Evolutionary conservation across 2,888 invertebrate species (phyloP).

Genomic region (Euphydryas editha): DNA sequence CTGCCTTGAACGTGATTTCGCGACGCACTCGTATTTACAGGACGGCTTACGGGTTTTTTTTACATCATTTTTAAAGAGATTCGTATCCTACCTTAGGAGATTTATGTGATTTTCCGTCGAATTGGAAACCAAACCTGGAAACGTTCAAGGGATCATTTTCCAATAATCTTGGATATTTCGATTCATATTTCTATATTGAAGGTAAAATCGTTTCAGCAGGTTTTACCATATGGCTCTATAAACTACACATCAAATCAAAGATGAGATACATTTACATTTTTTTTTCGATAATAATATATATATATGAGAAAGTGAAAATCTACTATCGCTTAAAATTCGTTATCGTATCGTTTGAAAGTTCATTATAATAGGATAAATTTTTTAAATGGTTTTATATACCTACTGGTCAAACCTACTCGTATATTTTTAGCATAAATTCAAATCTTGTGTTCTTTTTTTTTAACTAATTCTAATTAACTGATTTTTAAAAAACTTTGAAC

Average conservation of each 20-base stretch:
- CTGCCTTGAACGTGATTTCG: conserved; percentile 3
- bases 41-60: conserved; percentile 37
- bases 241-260: conserved; percentile 14
- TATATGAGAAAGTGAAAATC: too few species aligned
- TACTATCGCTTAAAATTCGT: too few species aligned
- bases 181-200: conserved; percentile 50
- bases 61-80: conserved; percentile 52
- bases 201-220: conserved; percentile 36
- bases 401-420: too few species aligned
- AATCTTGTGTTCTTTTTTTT: too few species aligned
- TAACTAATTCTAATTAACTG: too few species aligned
- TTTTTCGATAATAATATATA: too few species aligned
- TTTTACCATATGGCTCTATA: conserved; percentile 14
- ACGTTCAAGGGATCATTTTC: conserved; percentile 60
- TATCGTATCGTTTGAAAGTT: too few species aligned
- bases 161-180: conserved; percentile 64
- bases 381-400: too few species aligned
- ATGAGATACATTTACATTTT: conserved; percentile 1
- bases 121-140: conserved; percentile 60
- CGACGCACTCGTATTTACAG: conserved; percentile 12
- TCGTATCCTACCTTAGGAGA: conserved; percentile 52
- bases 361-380: too few species aligned
- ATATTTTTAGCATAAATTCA: too few species aligned
- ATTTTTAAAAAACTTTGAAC: too few species aligned
- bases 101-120: conserved; percentile 57